A percentile compares a stretch with the other conserved stretches of the same genome.
These are phyloP conservation scores for Catocala nupta DNA, from an alignment of 2,888 invertebrate genomes.

Conservation along the genomic window DNA sequence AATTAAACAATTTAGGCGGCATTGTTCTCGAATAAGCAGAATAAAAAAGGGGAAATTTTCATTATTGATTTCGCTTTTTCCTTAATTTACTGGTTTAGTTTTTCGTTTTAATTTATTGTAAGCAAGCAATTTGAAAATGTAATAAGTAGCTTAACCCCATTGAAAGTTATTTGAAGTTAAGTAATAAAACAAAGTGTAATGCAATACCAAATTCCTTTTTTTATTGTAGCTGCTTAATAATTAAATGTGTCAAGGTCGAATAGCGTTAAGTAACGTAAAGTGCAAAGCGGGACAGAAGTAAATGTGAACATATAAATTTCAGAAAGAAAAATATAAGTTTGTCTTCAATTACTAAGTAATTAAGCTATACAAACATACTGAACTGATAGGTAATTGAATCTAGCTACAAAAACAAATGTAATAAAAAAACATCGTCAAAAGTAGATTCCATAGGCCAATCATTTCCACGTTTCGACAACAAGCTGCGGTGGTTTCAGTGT, in stretches of 20 bases:
- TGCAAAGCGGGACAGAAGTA: too few species aligned
- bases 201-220: not conserved
- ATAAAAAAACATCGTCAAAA: not conserved
- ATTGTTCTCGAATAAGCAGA: conserved; percentile 70
- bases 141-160: not conserved
- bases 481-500: conserved; percentile 40
- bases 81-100: conserved; percentile 15
- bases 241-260: not conserved
- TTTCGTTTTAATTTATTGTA: too few species aligned
- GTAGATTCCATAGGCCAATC: conserved; percentile 32
- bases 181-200: not conserved
- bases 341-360: too few species aligned
- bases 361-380: too few species aligned
- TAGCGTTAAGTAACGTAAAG: not conserved
- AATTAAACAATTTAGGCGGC: conserved; percentile 84
- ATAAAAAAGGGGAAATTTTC: conserved; percentile 59
- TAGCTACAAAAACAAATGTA: not conserved
- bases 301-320: too few species aligned
- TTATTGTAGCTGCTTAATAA: not conserved
- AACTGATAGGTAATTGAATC: too few species aligned
- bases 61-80: conserved; percentile 54
- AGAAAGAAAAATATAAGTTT: too few species aligned
- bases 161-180: not conserved
- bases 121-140: not conserved
- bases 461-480: conserved; percentile 42